These are phyloP conservation scores for Leptopilina clavipes DNA, from an alignment of 1,140 invertebrate species.

Conservation along the genomic window DNA sequence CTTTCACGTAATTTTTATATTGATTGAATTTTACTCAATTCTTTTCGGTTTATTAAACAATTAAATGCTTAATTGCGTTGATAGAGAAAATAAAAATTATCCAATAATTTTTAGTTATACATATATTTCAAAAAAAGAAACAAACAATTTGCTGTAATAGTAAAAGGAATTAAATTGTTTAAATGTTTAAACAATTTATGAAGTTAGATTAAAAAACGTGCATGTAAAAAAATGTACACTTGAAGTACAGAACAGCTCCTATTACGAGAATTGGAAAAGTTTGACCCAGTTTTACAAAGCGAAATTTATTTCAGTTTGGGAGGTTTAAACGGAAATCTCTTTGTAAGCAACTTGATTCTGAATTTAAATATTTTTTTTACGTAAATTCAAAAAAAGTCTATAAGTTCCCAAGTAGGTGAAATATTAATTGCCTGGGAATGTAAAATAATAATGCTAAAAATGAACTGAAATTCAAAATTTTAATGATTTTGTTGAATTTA, in stretches of 20 bases:
- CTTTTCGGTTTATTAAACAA: too few relatives aligned
- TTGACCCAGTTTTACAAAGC: slow-evolving; percentile 22
- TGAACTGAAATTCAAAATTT: background rate
- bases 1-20: background rate
- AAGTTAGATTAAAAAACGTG: background rate
- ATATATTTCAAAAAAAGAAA: background rate
- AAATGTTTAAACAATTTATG: background rate
- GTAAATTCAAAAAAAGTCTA: background rate
- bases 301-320: slow-evolving; percentile 19
- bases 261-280: slow-evolving; percentile 31
- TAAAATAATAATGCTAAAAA: background rate
- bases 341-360: background rate
- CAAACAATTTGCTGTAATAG: background rate
- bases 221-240: background rate
- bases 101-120: background rate
- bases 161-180: background rate
- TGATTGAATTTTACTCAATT: too few relatives aligned
- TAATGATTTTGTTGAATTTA: background rate
- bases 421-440: slow-evolving; percentile 35
- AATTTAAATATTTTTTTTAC: background rate
- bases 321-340: slow-evolving; percentile 6
- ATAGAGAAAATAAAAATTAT: too few relatives aligned
- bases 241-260: background rate
- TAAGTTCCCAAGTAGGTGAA: background rate
- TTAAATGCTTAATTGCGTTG: too few relatives aligned